Percentiles rank a stretch among this genome's conserved stretches.
Conservation (phyloP, 2,113 vertebrate genomes). For the Xiphorhynchus elegans region DNA sequence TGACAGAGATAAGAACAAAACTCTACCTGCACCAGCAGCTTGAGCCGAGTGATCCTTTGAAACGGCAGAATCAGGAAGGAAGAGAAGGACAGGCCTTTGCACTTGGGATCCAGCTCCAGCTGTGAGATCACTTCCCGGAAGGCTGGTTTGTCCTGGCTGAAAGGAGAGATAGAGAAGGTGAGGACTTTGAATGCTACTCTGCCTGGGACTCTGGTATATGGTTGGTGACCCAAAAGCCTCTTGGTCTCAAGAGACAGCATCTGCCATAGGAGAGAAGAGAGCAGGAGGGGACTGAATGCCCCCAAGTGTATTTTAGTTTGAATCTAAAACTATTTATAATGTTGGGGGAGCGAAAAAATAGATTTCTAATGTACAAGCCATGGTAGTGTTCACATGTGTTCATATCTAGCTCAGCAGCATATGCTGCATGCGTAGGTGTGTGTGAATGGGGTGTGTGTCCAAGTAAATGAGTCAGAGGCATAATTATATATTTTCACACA, state of each 20-base stretch:
- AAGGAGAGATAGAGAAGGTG: neutral
- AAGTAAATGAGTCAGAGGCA: constrained; percentile 60
- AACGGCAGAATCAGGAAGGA: constrained; percentile 97
- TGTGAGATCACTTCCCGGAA: constrained; percentile 87
- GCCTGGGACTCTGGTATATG: neutral
- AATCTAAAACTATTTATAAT: constrained; percentile 37
- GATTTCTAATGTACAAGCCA: constrained; percentile 12
- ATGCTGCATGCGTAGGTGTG: constrained; percentile 28
- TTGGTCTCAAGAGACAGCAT: neutral
- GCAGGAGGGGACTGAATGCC: neutral
- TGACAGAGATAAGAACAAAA: neutral
- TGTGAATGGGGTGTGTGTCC: constrained; percentile 47
- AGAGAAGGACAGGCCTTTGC: constrained; percentile 90
- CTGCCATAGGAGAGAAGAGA: neutral
- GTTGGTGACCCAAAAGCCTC: neutral
- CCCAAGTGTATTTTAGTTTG: constrained; percentile 31
- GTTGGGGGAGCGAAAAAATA: constrained; percentile 36
- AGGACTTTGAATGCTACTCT: neutral
- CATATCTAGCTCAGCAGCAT: constrained; percentile 37
- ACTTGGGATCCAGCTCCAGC: constrained; percentile 88
- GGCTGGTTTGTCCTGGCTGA: constrained; percentile 88
- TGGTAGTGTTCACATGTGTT: constrained; percentile 11
- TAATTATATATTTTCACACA: constrained; percentile 46
- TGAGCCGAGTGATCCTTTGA: constrained; percentile 96
- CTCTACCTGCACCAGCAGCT: constrained; percentile 90